Evolutionary conservation across 2,888 invertebrate genomes (phyloP), one percentile per base, ranked within the genome.

Genomic region (Homarus gammarus): DNA sequence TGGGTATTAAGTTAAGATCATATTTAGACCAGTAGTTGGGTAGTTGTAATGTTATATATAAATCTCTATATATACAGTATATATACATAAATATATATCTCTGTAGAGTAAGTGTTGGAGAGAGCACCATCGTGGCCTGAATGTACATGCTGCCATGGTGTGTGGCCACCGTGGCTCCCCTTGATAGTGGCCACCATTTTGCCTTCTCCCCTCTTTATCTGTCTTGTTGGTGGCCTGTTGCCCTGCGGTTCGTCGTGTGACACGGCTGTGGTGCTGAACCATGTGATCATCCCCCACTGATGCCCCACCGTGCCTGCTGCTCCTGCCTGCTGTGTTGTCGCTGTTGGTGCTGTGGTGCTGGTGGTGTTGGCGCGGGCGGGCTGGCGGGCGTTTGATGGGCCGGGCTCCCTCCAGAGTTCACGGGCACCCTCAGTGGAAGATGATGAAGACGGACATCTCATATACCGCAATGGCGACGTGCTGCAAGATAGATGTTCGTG

Each of bases 391-490:
- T 49, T 40, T 44, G n/a, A 40, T 75, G 86, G 44, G 44, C 68
- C 38, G 68, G 87, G 56, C 61, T 61, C 61, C 70, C 18, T 94
- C 95, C 96, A 97, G 97, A 96, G 96, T 95, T 96, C 97, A 95
- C 96, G 96, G 94, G 96, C 96, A 94, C 97, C 98, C 95, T 97
- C 97, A 95, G 97, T 99, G 95, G 98, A 98, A 96, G 99, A 99
- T 96, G 99, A 99, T 96, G 97, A 97, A 95, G 99, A 99, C 95
- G 99, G 99, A 95, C 99, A 99, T 95, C 98, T 99, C 95, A 97
- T 99, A 95, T 99, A 99, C 97, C 97, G 97, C 96, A 96, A 96
- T 95, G 99, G 99, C 95, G 99, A 99, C 96, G 96, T 98, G 95
- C 97, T 99, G 95, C 98, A 98, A 96, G 97, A 98, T 96, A 97